A percentile compares a stretch with the other conserved stretches of the same genome.
Evolutionary conservation across 1,140 invertebrate species (phyloP).

Genomic region (Archivesica marissinica): DNA sequence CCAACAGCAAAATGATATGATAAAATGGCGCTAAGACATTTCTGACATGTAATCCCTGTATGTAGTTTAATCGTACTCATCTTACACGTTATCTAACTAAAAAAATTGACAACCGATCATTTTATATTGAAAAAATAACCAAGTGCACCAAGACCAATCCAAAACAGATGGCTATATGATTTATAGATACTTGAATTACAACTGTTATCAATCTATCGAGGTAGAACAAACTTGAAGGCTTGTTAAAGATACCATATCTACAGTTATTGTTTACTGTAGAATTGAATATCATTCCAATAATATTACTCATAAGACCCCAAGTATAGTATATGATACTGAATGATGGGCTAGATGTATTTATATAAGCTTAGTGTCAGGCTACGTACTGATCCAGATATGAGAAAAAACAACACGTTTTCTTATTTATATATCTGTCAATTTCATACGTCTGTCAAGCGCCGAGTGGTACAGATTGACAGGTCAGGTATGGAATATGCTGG

Average conservation of each 20-base stretch:
- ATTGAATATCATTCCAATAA: conserved; percentile 40
- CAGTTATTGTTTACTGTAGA: conserved; percentile 49
- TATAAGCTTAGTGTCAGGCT: conserved; percentile 47
- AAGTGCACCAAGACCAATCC: conserved; percentile 17
- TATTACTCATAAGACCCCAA: conserved; percentile 43
- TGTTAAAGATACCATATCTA: conserved; percentile 55
- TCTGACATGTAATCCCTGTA: too few relatives aligned
- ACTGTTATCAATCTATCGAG: conserved; percentile 29
- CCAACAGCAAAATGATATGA: too few relatives aligned
- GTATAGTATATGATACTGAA: neutral
- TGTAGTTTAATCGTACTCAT: too few relatives aligned
- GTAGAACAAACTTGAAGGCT: conserved; percentile 43
- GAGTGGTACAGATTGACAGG: neutral
- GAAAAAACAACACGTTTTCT: conserved; percentile 46
- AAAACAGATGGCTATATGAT: conserved; percentile 55
- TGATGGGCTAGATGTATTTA: conserved; percentile 40
- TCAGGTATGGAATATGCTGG: too few relatives aligned
- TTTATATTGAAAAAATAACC: conserved; percentile 19
- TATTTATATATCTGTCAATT: conserved; percentile 58
- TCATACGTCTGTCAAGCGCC: neutral
- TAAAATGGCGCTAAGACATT: too few relatives aligned
- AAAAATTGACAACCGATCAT: conserved; percentile 15
- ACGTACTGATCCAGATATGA: conserved; percentile 16
- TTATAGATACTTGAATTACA: conserved; percentile 48
- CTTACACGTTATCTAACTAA: neutral